Evolutionary conservation across 2,797 vertebrate species (phyloP).

Genomic region (Ptychobarbus kaznakovi): DNA sequence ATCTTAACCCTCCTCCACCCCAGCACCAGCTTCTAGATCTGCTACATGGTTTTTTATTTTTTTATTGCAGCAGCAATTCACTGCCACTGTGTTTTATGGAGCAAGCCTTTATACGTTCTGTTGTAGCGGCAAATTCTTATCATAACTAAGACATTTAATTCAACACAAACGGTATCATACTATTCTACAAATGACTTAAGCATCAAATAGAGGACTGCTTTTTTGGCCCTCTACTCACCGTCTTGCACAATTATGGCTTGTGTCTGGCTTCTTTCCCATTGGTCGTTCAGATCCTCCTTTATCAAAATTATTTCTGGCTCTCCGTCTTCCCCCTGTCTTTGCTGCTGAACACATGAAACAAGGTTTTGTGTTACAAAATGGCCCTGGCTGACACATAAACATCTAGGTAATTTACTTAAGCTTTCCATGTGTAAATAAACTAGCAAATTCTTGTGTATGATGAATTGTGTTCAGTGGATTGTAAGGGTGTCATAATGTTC

Average conservation of each 20-base stretch:
- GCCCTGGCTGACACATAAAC: constrained; percentile 12
- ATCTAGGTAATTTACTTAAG: not conserved
- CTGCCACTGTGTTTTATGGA: not conserved
- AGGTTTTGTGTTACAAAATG: constrained; percentile 44
- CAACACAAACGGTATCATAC: not conserved
- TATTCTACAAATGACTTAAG: not conserved
- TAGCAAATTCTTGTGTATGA: not conserved
- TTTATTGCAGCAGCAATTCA: not conserved
- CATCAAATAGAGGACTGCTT: not conserved
- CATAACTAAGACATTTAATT: not conserved
- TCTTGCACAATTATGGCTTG: constrained; percentile 72
- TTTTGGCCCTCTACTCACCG: constrained; percentile 66
- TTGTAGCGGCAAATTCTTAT: not conserved
- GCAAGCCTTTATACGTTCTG: not conserved
- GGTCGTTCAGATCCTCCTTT: constrained; percentile 72
- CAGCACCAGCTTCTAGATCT: not conserved
- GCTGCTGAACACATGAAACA: constrained; percentile 54
- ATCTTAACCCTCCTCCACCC: not conserved
- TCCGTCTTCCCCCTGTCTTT: constrained; percentile 62
- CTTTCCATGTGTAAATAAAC: not conserved
- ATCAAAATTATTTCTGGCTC: constrained; percentile 73
- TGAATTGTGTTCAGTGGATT: not conserved
- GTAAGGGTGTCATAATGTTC: not conserved
- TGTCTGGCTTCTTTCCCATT: constrained; percentile 51
- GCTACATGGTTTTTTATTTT: not conserved